Evolutionary conservation across 2,888 invertebrate species (phyloP).

Genomic region (Coecobrya sp.): DNA sequence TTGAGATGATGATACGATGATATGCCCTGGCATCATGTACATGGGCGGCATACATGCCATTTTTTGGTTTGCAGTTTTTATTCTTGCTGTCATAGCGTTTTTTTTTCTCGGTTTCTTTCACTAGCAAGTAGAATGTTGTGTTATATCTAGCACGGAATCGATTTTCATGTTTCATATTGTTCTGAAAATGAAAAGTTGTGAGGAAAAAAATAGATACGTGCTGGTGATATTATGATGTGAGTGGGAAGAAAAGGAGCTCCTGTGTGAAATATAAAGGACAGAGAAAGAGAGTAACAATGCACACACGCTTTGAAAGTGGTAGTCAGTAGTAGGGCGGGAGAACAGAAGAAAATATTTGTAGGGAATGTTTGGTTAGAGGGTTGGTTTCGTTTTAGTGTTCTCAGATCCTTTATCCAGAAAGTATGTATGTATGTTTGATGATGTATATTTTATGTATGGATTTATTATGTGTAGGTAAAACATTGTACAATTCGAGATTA

Average conservation of each 20-base stretch:
- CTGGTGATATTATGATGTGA: neutral
- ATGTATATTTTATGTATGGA: neutral
- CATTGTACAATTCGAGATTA: conserved; percentile 17
- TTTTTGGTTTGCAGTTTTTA: neutral
- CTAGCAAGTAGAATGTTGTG: neutral
- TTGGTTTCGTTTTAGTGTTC: conserved; percentile 26
- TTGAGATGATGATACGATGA: too few relatives aligned
- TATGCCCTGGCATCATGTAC: too few relatives aligned
- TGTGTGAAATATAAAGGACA: neutral
- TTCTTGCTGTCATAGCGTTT: neutral
- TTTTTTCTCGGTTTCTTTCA: neutral
- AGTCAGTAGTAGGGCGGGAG: neutral
- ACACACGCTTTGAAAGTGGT: neutral
- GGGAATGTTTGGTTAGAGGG: conserved; percentile 48
- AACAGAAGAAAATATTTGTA: conserved; percentile 23
- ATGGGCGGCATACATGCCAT: too few relatives aligned
- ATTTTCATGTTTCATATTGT: conserved; percentile 55
- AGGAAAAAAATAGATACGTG: conserved; percentile 16
- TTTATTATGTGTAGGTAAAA: neutral
- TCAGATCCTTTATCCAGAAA: neutral
- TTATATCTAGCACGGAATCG: conserved; percentile 9
- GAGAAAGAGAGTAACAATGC: neutral
- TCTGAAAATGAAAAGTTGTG: conserved; percentile 44
- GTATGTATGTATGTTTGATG: neutral
- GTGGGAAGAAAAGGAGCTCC: conserved; percentile 1